Percentiles rank a stretch among this genome's conserved stretches.
Evolutionary conservation across 2,797 vertebrate species (phyloP).

Genomic region (Lepidocolaptes lacrymiger): DNA sequence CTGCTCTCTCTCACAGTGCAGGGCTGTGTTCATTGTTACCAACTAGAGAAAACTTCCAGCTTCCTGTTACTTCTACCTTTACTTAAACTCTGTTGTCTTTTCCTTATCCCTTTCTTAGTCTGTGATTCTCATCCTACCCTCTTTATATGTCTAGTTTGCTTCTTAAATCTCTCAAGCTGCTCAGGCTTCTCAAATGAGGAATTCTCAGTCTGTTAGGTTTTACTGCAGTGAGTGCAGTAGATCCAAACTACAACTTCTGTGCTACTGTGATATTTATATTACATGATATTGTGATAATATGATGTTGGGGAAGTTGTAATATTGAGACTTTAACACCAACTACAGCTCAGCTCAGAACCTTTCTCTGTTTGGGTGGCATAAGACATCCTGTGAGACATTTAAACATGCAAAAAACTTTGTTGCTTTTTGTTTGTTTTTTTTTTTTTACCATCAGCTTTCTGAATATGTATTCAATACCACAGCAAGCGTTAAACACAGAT

Average conservation of each 20-base stretch:
- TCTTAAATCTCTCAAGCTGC: neutral
- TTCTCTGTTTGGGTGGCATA: neutral
- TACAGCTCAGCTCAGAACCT: neutral
- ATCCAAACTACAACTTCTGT: neutral
- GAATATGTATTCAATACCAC: neutral
- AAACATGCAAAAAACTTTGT: neutral
- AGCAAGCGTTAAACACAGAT: neutral
- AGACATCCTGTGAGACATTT: neutral
- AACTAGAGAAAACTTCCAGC: neutral
- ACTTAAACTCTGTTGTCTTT: neutral
- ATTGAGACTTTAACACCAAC: neutral
- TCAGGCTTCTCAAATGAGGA: neutral
- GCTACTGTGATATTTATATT: neutral
- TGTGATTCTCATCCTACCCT: neutral
- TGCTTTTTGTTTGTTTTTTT: neutral
- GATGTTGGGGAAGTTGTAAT: neutral
- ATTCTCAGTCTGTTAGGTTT: neutral
- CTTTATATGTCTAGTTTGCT: neutral
- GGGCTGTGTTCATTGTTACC: neutral
- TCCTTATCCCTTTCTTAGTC: neutral
- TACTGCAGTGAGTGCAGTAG: neutral
- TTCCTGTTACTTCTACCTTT: neutral
- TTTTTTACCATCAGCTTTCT: neutral
- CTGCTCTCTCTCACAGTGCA: fast-evolving
- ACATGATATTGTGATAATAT: neutral